Conservation (phyloP, 2,797 vertebrate species). For the Vipera ursinii region DNA sequence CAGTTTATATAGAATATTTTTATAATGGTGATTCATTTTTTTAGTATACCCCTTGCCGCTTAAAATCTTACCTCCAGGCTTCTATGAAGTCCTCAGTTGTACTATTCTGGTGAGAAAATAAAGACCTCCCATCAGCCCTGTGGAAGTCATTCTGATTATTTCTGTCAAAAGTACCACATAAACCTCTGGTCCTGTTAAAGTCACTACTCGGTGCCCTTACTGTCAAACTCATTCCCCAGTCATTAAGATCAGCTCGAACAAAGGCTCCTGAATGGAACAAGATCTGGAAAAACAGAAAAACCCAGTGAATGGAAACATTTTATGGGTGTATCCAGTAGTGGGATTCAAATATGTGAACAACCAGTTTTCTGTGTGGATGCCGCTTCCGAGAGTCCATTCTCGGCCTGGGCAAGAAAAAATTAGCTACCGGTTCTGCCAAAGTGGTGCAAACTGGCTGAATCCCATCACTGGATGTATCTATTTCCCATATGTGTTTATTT, state of each 20-base stretch:
- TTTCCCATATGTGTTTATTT: neutral
- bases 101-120: conserved; percentile 28
- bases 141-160: conserved; percentile 77
- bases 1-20: conserved; percentile 16
- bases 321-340: neutral
- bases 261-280: conserved; percentile 81
- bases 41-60: neutral
- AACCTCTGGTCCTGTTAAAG: conserved; percentile 74
- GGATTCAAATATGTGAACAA: too few relatives aligned
- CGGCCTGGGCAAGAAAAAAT: too few relatives aligned
- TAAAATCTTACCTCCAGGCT: conserved; percentile 71
- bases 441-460: too few relatives aligned
- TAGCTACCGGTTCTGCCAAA: too few relatives aligned
- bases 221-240: conserved; percentile 79
- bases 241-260: conserved; percentile 72
- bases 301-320: neutral
- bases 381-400: too few relatives aligned
- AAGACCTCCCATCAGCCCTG: conserved; percentile 41
- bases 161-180: conserved; percentile 77
- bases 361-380: too few relatives aligned
- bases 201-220: conserved; percentile 69
- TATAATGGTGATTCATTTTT: conserved; percentile 1
- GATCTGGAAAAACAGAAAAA: conserved; percentile 64
- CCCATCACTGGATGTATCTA: neutral
- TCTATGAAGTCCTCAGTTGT: conserved; percentile 71